phyloP scores from a whole-genome alignment of 2,888 invertebrate species.

The Harmothoe impar region DNA sequence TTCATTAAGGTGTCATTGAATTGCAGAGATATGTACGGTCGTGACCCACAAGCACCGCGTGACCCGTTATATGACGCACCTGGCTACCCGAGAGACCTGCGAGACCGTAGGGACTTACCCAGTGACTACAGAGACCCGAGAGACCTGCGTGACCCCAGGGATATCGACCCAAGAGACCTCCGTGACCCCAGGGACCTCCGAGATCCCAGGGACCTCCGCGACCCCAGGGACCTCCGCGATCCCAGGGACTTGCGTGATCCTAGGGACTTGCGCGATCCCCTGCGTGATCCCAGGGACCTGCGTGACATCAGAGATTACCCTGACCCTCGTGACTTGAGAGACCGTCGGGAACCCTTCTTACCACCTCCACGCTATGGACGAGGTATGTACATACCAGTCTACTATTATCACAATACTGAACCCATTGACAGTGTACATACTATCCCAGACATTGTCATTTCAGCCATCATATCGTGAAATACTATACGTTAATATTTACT shows the following conservation, averaged over 20 bases:
- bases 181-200: neutral
- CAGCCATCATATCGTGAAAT: too few relatives aligned
- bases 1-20: too few relatives aligned
- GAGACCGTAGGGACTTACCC: neutral
- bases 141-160: neutral
- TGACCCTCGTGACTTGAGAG: neutral
- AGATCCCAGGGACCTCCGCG: neutral
- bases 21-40: neutral
- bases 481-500: too few relatives aligned
- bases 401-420: too few relatives aligned
- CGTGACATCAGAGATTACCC: neutral
- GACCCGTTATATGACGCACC: neutral
- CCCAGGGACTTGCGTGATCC: neutral
- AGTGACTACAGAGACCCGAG: neutral
- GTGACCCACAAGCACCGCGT: neutral
- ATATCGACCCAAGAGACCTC: neutral
- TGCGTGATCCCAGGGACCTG: neutral
- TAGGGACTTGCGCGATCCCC: neutral
- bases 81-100: neutral
- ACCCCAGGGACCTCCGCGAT: neutral
- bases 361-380: neutral
- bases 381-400: slow-evolving; percentile 3
- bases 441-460: too few relatives aligned
- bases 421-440: too few relatives aligned
- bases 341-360: neutral